These are phyloP conservation scores for Tadarida brasiliensis DNA, from an alignment of 2,797 vertebrate species.

Conservation along the genomic window DNA sequence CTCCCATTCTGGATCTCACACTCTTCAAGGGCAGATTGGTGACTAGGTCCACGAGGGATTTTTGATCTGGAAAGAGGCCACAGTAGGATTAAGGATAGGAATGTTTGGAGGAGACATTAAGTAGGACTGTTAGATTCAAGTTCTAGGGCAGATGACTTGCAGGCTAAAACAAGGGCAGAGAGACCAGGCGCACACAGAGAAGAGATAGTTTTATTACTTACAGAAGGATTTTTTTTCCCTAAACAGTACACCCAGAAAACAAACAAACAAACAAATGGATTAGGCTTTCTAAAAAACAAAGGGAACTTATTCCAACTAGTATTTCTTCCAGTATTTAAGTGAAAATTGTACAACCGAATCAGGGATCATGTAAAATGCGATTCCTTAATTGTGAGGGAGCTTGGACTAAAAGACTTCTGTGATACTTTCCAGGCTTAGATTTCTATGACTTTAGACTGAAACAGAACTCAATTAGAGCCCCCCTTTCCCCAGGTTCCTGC, in stretches of 20 bases:
- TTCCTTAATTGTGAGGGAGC: not conserved
- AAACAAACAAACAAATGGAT: too few relatives aligned
- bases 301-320: not conserved
- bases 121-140: not conserved
- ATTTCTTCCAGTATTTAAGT: not conserved
- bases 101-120: not conserved
- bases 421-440: not conserved
- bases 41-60: not conserved
- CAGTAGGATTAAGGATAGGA: not conserved
- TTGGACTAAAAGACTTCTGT: not conserved
- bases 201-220: not conserved
- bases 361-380: not conserved
- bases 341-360: not conserved
- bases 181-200: not conserved
- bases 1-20: not conserved
- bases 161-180: not conserved
- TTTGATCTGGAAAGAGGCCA: not conserved
- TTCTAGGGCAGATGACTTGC: not conserved
- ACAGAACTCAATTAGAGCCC: not conserved
- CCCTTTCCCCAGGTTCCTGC: not conserved
- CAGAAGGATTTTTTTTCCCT: not conserved
- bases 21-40: not conserved
- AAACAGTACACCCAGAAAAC: not conserved
- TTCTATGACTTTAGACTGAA: not conserved
- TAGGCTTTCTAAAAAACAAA: conserved; percentile 39